These are phyloP conservation scores for Leptobrachium leishanense DNA, from an alignment of 2,113 vertebrate species.

Conservation along the genomic window DNA sequence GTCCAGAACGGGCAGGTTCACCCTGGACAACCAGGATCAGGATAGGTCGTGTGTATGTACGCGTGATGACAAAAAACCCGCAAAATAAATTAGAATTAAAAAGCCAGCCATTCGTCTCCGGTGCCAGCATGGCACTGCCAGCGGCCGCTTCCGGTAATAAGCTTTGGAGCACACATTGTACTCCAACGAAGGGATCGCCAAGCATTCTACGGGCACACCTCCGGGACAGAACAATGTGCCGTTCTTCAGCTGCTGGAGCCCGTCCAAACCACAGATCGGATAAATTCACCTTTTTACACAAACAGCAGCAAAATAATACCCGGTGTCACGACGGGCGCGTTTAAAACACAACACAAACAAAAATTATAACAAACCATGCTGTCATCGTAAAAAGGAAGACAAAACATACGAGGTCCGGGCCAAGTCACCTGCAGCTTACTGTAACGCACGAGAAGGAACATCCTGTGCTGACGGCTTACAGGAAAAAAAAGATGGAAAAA, in stretches of 20 bases:
- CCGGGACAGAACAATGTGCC: background rate
- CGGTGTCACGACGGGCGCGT: background rate
- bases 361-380: background rate
- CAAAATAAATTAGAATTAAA: too few species aligned
- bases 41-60: too few species aligned
- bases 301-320: background rate
- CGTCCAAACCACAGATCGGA: background rate
- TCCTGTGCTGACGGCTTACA: too few species aligned
- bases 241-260: background rate
- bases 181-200: too few species aligned
- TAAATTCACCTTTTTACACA: background rate
- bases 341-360: background rate
- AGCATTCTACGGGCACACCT: background rate
- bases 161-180: background rate
- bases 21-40: too few species aligned
- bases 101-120: too few species aligned
- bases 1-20: too few species aligned
- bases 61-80: too few species aligned
- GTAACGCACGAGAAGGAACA: too few species aligned
- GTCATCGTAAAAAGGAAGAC: background rate
- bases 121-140: too few species aligned
- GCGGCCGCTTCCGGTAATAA: background rate
- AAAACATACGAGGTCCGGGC: background rate
- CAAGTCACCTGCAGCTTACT: too few species aligned
- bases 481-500: too few species aligned